Conservation (phyloP, 2,888 invertebrate species). For the Conus canariensis region DNA sequence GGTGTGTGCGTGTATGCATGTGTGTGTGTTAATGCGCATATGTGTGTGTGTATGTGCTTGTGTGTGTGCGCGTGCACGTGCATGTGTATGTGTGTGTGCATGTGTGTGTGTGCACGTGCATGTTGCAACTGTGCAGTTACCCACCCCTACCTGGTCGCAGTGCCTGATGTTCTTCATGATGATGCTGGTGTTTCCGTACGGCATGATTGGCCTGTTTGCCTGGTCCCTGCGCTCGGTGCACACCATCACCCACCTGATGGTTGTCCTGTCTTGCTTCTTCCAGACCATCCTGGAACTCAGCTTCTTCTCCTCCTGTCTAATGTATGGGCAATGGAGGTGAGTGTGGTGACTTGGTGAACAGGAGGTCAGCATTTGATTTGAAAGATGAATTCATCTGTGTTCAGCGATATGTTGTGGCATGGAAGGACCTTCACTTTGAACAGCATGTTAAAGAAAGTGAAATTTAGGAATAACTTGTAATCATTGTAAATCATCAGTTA, state of each 20-base stretch:
- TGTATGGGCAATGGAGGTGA: constrained; percentile 54
- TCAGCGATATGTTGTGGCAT: no score
- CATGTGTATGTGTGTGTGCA: no score
- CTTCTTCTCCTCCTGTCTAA: constrained; percentile 49
- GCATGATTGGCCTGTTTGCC: constrained; percentile 65
- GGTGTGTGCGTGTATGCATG: no score
- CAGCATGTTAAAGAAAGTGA: no score
- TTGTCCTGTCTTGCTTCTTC: constrained; percentile 61
- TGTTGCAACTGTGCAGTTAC: constrained; percentile 49
- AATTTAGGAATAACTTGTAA: no score
- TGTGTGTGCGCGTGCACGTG: no score
- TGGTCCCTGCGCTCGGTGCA: constrained; percentile 64
- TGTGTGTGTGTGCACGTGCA: no score
- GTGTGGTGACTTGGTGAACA: background rate
- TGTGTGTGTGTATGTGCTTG: no score
- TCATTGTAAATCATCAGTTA: no score
- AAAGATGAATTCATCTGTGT: no score
- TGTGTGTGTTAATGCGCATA: no score
- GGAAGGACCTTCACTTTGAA: no score
- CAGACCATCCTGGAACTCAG: constrained; percentile 63
- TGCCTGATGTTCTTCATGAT: constrained; percentile 61
- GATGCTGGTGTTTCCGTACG: constrained; percentile 63
- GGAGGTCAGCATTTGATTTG: background rate
- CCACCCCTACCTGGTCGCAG: constrained; percentile 53
- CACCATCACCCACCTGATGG: constrained; percentile 64